Evolutionary conservation across 2,888 invertebrate species (phyloP), one percentile per base, ranked within the genome.

Genomic region (Allacma fusca): DNA sequence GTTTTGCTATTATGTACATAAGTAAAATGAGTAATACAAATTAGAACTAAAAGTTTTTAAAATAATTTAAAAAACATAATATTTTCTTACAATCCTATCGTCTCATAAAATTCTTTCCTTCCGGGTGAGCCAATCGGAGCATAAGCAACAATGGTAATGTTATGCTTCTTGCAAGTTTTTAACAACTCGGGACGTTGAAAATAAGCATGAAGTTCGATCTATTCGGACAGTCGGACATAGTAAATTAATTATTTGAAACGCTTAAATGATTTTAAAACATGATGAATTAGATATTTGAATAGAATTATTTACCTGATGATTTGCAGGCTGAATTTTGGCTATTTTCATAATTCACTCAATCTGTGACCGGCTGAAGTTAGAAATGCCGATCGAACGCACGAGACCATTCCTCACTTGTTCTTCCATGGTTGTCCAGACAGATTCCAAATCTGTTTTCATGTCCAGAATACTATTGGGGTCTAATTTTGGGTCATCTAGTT

Each of bases 311-410:
- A 82, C 82, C 80, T 85, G 84, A 76, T 91, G 85, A 86, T 87
- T 88, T 70, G 91, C 89, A 59, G 92, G 94, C 79, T 89, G 90
- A 75, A 93, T 89, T 73, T 87, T 88, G 2, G 90, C 89, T 65
- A 88, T 88, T 28, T 89, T 88, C 62, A 91, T 85, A 76, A 96
- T 87, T 75, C 91, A 89, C 74, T 89, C 87, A 77, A 96, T 89
- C 87, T 97, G 96, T 26, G 89, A 88, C 40, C 87, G 88, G 86
- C 92, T 95, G 86, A 94, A 91, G 86, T 96, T 96, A 0, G 95
- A 96, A 4, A 96, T 86, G 0, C 96, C 96, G 84, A 96, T 93
- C 13, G 94, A 90, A 85, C 91, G 93, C 0, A 92, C 88, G 24
- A 91, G 88, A 0, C 94, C 94, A 0, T 88, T 88, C 34, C 90